Evolutionary conservation across 2,113 vertebrate genomes (phyloP).

Genomic region (Plecotus auritus): DNA sequence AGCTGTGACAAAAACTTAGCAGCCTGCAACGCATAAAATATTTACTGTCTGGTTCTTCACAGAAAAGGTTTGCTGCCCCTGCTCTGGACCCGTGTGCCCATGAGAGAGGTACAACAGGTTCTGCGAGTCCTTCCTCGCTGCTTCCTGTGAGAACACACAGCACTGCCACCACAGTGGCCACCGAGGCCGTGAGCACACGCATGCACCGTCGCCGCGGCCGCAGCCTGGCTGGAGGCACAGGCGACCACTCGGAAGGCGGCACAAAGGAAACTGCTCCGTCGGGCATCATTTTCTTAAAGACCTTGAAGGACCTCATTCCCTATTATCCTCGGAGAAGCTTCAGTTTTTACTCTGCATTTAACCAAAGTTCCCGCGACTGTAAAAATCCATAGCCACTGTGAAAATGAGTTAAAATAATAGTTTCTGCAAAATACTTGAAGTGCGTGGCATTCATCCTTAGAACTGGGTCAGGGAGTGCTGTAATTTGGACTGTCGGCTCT

Average conservation of each 20-base stretch:
- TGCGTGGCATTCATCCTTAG: conserved; percentile 40
- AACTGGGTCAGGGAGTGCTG: neutral
- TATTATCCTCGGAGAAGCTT: conserved; percentile 35
- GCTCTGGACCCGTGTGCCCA: neutral
- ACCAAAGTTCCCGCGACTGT: conserved; percentile 37
- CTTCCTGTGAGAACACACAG: neutral
- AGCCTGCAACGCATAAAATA: neutral
- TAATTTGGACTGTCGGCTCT: conserved; percentile 29
- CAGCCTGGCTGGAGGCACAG: neutral
- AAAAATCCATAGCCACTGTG: neutral
- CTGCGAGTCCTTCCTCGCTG: neutral
- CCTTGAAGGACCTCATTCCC: conserved; percentile 29
- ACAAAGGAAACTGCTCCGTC: neutral
- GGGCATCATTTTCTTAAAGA: conserved; percentile 43
- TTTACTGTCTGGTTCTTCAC: neutral
- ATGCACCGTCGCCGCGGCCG: rapidly evolving
- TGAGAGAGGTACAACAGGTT: neutral
- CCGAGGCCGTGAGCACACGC: neutral
- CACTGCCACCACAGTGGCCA: neutral
- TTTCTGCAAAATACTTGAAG: conserved; percentile 42
- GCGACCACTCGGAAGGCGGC: neutral
- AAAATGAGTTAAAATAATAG: conserved; percentile 63
- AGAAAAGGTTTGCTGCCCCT: neutral
- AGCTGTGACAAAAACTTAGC: neutral
- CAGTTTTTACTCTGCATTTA: conserved; percentile 54